phyloP scores from a whole-genome alignment of 35 echinoderm and acorn worm species.

The Ptychodera flava region DNA sequence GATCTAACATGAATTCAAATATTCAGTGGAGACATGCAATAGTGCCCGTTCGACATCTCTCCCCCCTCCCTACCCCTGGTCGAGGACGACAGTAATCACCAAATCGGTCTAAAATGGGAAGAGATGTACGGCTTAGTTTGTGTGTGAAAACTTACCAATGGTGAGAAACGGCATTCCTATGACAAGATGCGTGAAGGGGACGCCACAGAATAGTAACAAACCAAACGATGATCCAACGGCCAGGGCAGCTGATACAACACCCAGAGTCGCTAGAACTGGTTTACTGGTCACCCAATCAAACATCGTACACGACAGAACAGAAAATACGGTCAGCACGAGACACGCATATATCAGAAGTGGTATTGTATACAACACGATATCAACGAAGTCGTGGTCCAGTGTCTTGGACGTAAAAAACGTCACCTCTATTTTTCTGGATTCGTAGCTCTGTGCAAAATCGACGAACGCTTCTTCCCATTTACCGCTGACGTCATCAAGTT shows the following conservation, averaged over 20 bases:
- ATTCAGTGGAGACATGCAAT: no score
- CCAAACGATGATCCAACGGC: constrained; percentile 43
- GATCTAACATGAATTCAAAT: no score
- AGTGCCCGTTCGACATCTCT: no score
- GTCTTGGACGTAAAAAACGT: not conserved
- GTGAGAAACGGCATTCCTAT: constrained; percentile 50
- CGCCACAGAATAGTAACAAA: constrained; percentile 37
- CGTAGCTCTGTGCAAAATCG: not conserved
- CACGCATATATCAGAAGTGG: constrained; percentile 26
- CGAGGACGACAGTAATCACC: no score
- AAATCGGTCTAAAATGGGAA: no score
- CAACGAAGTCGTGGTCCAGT: not conserved
- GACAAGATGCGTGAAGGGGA: constrained; percentile 47
- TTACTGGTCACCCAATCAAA: constrained; percentile 46
- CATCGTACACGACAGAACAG: constrained; percentile 47
- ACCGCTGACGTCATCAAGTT: not conserved
- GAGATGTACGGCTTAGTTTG: no score
- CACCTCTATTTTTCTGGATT: not conserved
- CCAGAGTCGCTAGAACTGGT: constrained; percentile 33
- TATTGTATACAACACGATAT: constrained; percentile 7
- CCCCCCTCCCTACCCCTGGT: no score
- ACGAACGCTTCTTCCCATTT: not conserved
- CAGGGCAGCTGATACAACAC: constrained; percentile 40
- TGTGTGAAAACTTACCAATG: constrained; percentile 60
- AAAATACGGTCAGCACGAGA: constrained; percentile 31